Percentiles rank a stretch among this genome's conserved stretches.
phyloP scores from a whole-genome alignment of 2,113 vertebrate genomes.

The Leptobrachium leishanense region DNA sequence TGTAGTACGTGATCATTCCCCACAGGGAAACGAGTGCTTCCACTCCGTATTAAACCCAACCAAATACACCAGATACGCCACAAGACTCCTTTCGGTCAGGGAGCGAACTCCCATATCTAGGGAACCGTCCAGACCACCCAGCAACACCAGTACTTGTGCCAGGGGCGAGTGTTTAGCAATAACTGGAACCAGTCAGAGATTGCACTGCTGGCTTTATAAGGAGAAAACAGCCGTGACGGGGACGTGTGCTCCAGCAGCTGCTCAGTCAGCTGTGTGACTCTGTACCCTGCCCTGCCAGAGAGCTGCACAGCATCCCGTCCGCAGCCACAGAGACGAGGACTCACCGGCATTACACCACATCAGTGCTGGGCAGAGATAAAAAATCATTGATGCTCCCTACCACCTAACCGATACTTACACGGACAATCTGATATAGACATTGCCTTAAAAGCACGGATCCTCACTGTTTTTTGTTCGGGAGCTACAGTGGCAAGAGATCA shows the following conservation, averaged over 20 bases:
- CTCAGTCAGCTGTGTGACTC: constrained; percentile 65
- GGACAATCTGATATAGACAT: no score
- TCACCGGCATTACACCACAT: no score
- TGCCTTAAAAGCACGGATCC: no score
- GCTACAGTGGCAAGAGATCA: no score
- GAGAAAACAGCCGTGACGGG: constrained; percentile 66
- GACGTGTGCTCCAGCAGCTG: constrained; percentile 52
- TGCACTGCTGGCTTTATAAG: constrained; percentile 81
- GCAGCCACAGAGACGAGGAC: neutral
- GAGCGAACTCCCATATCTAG: constrained; percentile 53
- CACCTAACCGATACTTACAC: no score
- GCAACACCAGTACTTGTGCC: constrained; percentile 78
- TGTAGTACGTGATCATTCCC: constrained; percentile 45
- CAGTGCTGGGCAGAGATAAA: no score
- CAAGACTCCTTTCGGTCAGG: constrained; percentile 53
- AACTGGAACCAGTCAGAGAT: constrained; percentile 81
- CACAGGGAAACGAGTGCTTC: constrained; percentile 50
- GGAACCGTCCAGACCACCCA: constrained; percentile 79
- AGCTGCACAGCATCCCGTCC: constrained; percentile 13
- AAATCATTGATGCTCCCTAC: no score
- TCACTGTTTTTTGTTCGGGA: no score
- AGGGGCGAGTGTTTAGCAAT: constrained; percentile 80
- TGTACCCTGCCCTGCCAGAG: constrained; percentile 67
- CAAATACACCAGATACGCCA: constrained; percentile 40
- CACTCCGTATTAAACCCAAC: constrained; percentile 40